phyloP scores from a whole-genome alignment of 2,888 invertebrate genomes.

The Arrhopalites spinosus region DNA sequence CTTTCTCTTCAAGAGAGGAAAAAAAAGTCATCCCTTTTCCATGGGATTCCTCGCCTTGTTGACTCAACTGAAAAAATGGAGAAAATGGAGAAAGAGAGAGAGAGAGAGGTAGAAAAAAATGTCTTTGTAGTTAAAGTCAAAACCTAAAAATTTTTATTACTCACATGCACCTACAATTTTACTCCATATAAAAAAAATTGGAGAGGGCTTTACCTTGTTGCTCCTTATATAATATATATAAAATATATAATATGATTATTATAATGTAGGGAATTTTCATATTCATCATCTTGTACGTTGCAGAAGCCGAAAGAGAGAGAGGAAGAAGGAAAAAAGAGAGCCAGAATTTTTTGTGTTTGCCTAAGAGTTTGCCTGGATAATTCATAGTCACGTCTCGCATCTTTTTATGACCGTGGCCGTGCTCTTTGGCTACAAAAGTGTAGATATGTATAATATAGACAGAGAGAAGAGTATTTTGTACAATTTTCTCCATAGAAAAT shows the following conservation, averaged over 20 bases:
- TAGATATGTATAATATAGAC: background rate
- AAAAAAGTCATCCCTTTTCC: no score
- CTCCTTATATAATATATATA: no score
- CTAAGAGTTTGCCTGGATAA: no score
- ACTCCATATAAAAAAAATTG: background rate
- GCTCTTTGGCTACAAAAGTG: background rate
- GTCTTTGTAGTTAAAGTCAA: slow-evolving; percentile 2
- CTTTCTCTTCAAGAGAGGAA: no score
- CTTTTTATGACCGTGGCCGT: no score
- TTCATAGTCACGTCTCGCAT: no score
- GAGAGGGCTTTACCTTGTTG: background rate
- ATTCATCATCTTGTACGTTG: background rate
- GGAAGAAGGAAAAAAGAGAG: background rate
- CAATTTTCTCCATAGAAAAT: background rate
- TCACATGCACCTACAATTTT: background rate
- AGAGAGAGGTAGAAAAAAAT: background rate
- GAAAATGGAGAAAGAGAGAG: background rate
- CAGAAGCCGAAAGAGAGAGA: background rate
- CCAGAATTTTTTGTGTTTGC: background rate
- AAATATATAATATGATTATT: background rate
- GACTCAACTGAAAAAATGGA: no score
- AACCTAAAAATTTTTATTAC: background rate
- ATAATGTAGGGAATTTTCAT: slow-evolving; percentile 4
- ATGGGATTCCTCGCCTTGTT: no score
- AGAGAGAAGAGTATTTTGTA: background rate